A percentile compares a stretch with the other conserved stretches of the same genome.
Evolutionary conservation across 2,888 invertebrate genomes (phyloP).

Genomic region (Lissocephala sabroskyi): DNA sequence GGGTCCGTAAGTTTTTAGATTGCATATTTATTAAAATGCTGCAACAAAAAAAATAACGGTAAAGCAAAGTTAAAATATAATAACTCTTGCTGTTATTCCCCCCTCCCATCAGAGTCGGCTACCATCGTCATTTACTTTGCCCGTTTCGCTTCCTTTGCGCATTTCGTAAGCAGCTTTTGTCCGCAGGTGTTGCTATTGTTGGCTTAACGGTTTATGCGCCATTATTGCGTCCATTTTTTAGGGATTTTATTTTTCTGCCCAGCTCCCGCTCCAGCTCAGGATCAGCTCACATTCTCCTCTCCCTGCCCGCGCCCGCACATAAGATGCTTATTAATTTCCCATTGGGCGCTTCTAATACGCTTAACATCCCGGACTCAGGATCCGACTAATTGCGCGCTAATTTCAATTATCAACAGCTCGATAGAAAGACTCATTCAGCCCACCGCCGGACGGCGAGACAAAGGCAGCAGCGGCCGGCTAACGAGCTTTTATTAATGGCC

Average conservation of each 20-base stretch:
- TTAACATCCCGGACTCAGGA: constrained; percentile 19
- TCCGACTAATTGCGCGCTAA: constrained; percentile 55
- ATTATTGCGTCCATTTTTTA: constrained; percentile 22
- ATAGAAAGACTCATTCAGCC: no score
- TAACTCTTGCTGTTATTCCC: constrained; percentile 51
- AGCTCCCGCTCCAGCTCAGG: no score
- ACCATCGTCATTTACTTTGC: no score
- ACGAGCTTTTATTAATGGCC: constrained; percentile 63
- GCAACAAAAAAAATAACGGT: constrained; percentile 9
- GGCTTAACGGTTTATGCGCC: constrained; percentile 45
- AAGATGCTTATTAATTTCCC: constrained; percentile 60
- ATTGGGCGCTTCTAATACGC: constrained; percentile 55
- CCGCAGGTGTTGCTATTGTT: constrained; percentile 64
- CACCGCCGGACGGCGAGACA: no score
- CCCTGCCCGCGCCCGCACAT: constrained; percentile 14
- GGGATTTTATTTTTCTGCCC: constrained; percentile 13
- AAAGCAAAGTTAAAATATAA: constrained; percentile 49
- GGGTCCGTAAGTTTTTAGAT: constrained; percentile 36
- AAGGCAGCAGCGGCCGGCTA: no score
- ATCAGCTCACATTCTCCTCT: no score
- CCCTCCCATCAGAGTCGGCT: constrained; percentile 12
- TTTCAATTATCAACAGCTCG: constrained; percentile 62
- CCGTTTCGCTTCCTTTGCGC: constrained; percentile 12
- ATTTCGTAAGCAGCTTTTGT: constrained; percentile 60
- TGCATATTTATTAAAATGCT: constrained; percentile 65